Base-by-base conservation (phyloP, 2,797 vertebrate genomes). In the Erpetoichthys calabaricus region DNA sequence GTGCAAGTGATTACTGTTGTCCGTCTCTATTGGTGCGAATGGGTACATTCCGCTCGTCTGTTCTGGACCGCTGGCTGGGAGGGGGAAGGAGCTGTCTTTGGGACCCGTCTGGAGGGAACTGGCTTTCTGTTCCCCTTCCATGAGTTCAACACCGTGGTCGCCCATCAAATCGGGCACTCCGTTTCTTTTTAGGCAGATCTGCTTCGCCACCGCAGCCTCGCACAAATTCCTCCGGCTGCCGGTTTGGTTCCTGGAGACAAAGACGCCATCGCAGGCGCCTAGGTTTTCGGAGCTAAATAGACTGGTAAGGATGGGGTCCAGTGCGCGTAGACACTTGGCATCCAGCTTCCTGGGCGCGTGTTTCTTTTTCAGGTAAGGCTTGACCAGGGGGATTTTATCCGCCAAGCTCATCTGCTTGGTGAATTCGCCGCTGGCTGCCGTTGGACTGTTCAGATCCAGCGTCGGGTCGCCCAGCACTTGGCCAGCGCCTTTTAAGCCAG, bases 351-450 rank as follows among this genome's bases (percentile, higher is more conserved):
- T 96, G 70, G 80, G 84, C 50, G 71, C 73, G 55, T 81, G 88
- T 65, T 97, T 98, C 82, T 99, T 99, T 74, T 98, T 97, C 68
- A 97, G 96, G 74, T 85, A 92, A 25, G 93, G 91, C 63, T 98
- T 98, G 70, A 96, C 79, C 0, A 93, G 76, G 3, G 91, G 81
- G 56, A 99, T 94, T 77, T 97, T 99, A 62, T 88, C 88, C 9
- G 89, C 57, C 4, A 91, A 77, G 64, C 85, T 86, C 58, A 90
- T 68, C 62, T 80, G 85, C 46, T 74, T 81, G 77, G 67, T 81
- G 64, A 91, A 90, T 53, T 81, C 80, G 8, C 65, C 79, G 59
- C 79, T 70, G 1, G 75, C 53, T 78, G 89, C 73, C 44, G 80
- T 67, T 45, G 73, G 47, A 58, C 53, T 25, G 63, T 70, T 62